These are phyloP conservation scores for Masnerella sp. DNA, from an alignment of 2,888 invertebrate genomes.

Conservation along the genomic window DNA sequence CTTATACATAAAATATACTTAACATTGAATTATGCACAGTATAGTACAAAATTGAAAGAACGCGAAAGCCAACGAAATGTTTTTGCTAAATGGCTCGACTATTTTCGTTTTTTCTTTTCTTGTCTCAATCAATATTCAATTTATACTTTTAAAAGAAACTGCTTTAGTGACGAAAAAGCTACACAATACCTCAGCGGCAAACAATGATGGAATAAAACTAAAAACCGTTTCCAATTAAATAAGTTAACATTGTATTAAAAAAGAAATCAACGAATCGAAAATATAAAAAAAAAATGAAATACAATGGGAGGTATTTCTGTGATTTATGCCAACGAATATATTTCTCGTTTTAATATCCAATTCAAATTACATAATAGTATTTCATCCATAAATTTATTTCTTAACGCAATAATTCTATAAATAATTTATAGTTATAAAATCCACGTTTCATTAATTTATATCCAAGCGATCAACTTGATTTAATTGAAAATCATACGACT, in stretches of 20 bases:
- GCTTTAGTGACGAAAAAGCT: constrained; percentile 13
- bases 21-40: constrained; percentile 31
- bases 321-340: constrained; percentile 6
- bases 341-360: constrained; percentile 22
- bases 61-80: constrained; percentile 18
- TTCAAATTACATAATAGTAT: constrained; percentile 21
- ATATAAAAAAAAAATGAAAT: neutral
- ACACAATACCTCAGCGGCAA: constrained; percentile 11
- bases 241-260: neutral
- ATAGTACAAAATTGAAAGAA: constrained; percentile 31
- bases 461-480: constrained; percentile 21
- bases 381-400: constrained; percentile 19
- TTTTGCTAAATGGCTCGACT: constrained; percentile 10
- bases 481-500: constrained; percentile 34
- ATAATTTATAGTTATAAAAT: constrained; percentile 24
- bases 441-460: constrained; percentile 7
- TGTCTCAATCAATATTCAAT: constrained; percentile 26
- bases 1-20: constrained; percentile 14
- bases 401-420: constrained; percentile 22
- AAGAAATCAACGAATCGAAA: neutral
- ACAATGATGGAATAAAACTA: constrained; percentile 30
- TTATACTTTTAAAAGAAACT: constrained; percentile 25
- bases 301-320: neutral
- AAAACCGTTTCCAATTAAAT: constrained; percentile 11
- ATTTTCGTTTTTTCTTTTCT: neutral